Base-by-base conservation (phyloP, 1,140 invertebrate species). In the Anastrepha obliqua region DNA sequence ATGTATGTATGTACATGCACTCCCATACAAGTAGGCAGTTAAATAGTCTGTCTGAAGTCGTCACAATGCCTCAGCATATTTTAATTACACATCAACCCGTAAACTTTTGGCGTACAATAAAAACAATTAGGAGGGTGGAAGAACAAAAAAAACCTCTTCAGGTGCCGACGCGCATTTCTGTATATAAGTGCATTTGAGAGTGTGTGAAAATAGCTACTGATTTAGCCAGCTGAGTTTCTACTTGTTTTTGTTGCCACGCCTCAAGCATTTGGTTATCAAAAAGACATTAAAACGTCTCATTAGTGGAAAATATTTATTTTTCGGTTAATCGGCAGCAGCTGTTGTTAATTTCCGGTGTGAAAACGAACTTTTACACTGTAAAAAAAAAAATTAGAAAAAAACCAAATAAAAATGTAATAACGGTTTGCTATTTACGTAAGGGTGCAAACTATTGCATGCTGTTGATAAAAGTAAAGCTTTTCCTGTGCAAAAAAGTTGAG, bases 301-400 rank as follows among this genome's bases (percentile, higher is more conserved):
- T 55, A 81, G n/a, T 20, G 7, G 47, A 29, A 58, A 81, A 81
- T 55, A 70, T 29, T 47, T 81, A 58, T 55, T 81, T 81, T 81
- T 55, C 2, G 44, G n/a, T 81, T 81, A 55, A 81, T 81, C 74
- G 8, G 44, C 8, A 29, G n/a, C 74, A 81, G 17, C 47, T 81
- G 74, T 55, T 51, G 47, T 81, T 81, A 81, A 81, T 81, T 81
- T 81, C 74, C 74, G 74, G 74, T 81, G 47, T 9, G 47, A 81
- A 81, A 8, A 55, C 51, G 47, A 17, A 74, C 42, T 74, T 74
- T 74, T 74, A 8, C 39, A 6, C 44, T 55, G 51, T 8, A 55
- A 55, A 62, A 62, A 62, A 62, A 62, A n/a, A 62, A n/a, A 15
- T 17, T 62, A 62, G 15, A 62, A 62, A 29, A 29, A 29, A 29